Conservation (phyloP, 1,140 invertebrate genomes). For the Proctacanthus coquilletti region DNA sequence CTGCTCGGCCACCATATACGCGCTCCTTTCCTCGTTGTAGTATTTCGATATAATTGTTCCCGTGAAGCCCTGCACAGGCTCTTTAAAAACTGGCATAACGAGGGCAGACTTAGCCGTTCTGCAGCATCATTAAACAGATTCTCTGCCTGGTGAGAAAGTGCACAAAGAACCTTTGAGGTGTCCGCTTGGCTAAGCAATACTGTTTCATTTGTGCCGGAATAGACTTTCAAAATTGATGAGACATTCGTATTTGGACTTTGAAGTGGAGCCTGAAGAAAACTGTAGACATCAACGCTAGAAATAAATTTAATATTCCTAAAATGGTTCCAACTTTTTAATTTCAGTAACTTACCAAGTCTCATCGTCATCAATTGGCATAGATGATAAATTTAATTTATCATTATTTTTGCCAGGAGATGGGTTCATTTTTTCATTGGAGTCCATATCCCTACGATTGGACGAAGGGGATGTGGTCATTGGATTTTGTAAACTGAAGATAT, state of each 20-base stretch:
- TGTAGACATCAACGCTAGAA: slow-evolving; percentile 61
- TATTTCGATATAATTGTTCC: slow-evolving; percentile 48
- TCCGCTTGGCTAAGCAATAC: slow-evolving; percentile 64
- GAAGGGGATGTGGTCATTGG: slow-evolving; percentile 29
- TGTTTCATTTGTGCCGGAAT: slow-evolving; percentile 34
- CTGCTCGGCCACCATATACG: slow-evolving; percentile 30
- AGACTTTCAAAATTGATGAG: slow-evolving; percentile 26
- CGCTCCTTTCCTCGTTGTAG: slow-evolving; percentile 34
- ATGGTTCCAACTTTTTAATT: background rate
- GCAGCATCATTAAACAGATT: slow-evolving; percentile 73
- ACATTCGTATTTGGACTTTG: slow-evolving; percentile 41
- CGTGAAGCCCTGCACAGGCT: slow-evolving; percentile 70
- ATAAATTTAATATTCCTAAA: background rate
- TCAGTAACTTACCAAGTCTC: slow-evolving; percentile 48
- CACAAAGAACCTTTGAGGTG: slow-evolving; percentile 72
- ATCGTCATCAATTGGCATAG: slow-evolving; percentile 42
- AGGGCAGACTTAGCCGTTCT: slow-evolving; percentile 66
- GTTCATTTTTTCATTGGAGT: slow-evolving; percentile 26
- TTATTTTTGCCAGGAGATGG: slow-evolving; percentile 23
- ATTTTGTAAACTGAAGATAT: slow-evolving; percentile 58
- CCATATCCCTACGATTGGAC: slow-evolving; percentile 30
- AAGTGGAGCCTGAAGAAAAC: slow-evolving; percentile 56
- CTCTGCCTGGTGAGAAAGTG: slow-evolving; percentile 72
- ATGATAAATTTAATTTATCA: slow-evolving; percentile 31
- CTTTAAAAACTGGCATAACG: slow-evolving; percentile 64